A percentile compares a stretch with the other conserved stretches of the same genome.
phyloP scores from a whole-genome alignment of 2,888 invertebrate species.

The Caenorhabditis becei region DNA sequence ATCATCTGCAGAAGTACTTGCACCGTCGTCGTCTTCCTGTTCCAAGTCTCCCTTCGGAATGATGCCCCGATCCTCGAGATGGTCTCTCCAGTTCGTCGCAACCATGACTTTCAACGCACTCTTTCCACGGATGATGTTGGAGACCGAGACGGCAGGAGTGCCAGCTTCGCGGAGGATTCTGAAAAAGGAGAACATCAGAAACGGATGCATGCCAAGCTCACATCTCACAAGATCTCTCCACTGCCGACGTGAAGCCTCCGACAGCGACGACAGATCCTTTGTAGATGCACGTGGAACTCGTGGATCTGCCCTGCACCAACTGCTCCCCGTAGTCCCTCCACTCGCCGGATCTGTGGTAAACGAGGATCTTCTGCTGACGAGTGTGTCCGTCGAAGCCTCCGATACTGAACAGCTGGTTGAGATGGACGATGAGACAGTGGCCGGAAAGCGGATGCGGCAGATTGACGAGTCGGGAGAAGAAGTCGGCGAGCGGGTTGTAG shows the following conservation, averaged over 20 bases:
- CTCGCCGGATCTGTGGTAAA: slow-evolving; percentile 36
- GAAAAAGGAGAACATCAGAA: neutral
- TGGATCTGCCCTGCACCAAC: slow-evolving; percentile 35
- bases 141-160: neutral
- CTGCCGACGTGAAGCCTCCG: slow-evolving; percentile 48
- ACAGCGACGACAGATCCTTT: slow-evolving; percentile 34
- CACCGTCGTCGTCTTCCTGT: slow-evolving; percentile 7
- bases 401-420: slow-evolving; percentile 27
- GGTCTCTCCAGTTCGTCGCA: slow-evolving; percentile 38
- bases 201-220: neutral
- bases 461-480: slow-evolving; percentile 27
- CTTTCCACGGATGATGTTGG: slow-evolving; percentile 18
- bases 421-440: slow-evolving; percentile 40
- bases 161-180: neutral
- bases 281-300: slow-evolving; percentile 45
- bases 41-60: neutral
- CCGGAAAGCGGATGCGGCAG: slow-evolving; percentile 49
- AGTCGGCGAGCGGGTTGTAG: slow-evolving; percentile 47
- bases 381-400: slow-evolving; percentile 50
- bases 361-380: slow-evolving; percentile 30
- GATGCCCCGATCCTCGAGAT: slow-evolving; percentile 26
- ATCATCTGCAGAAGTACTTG: too few species aligned
- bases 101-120: slow-evolving; percentile 34
- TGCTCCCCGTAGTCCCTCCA: slow-evolving; percentile 29
- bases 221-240: slow-evolving; percentile 49